Evolutionary conservation across 2,797 vertebrate genomes (phyloP).

Genomic region (Mus spretus): DNA sequence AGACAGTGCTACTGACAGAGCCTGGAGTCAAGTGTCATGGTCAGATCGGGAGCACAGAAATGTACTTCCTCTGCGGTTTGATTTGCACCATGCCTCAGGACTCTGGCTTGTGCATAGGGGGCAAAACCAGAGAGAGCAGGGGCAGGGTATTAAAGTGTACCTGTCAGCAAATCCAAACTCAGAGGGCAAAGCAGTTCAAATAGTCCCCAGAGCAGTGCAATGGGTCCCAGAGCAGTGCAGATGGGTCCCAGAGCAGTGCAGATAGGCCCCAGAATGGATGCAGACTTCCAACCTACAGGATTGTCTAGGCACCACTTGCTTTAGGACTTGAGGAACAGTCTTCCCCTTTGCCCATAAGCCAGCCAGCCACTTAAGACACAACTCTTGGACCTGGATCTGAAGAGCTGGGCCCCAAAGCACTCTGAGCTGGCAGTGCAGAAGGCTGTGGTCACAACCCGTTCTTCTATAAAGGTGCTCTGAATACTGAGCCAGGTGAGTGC

Average conservation of each 20-base stretch:
- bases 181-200: background rate
- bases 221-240: background rate
- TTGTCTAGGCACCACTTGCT: background rate
- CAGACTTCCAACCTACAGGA: background rate
- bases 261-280: background rate
- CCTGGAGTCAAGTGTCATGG: background rate
- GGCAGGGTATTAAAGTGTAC: background rate
- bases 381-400: background rate
- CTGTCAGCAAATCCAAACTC: conserved; percentile 22
- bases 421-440: background rate
- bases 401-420: background rate
- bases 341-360: background rate
- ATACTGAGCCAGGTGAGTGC: background rate
- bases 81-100: background rate
- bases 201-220: background rate
- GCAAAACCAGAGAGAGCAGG: conserved; percentile 28
- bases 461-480: background rate
- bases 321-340: background rate
- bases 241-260: background rate
- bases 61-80: background rate
- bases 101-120: background rate
- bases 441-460: background rate
- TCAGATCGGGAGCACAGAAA: background rate
- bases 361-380: background rate
- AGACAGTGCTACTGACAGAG: background rate